Percentiles rank a stretch among this genome's conserved stretches.
Conservation (phyloP, 2,113 vertebrate species). For the Phaethornis superciliosus region DNA sequence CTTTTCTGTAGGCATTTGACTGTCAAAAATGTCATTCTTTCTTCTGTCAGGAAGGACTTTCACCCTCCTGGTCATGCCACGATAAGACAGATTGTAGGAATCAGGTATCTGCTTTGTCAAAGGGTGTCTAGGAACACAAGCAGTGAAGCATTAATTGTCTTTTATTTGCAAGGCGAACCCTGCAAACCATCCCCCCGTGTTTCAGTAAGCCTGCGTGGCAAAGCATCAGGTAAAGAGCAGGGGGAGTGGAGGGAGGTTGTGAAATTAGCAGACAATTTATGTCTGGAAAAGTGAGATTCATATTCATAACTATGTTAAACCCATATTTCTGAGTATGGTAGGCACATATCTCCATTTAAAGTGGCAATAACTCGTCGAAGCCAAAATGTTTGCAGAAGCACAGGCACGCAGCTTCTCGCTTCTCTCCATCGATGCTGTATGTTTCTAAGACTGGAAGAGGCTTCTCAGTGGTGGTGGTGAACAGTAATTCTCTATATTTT, state of each 20-base stretch:
- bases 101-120: neutral
- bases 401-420: neutral
- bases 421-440: neutral
- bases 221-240: neutral
- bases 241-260: neutral
- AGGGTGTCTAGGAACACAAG: neutral
- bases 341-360: neutral
- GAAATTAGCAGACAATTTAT: conserved; percentile 2
- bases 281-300: conserved; percentile 4
- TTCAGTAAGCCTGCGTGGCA: neutral
- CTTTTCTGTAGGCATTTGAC: neutral
- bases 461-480: neutral
- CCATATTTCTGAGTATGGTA: neutral
- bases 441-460: neutral
- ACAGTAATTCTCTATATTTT: neutral
- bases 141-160: neutral
- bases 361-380: neutral
- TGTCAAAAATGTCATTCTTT: neutral
- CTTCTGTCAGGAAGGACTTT: neutral
- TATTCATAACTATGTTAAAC: neutral
- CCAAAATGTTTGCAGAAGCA: neutral
- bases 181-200: neutral
- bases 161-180: neutral
- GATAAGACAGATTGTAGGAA: neutral
- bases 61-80: neutral